Percentiles rank a stretch among this genome's conserved stretches.
These are phyloP conservation scores for Heliconius ismenius DNA, from an alignment of 2,888 invertebrate species.

Conservation along the genomic window DNA sequence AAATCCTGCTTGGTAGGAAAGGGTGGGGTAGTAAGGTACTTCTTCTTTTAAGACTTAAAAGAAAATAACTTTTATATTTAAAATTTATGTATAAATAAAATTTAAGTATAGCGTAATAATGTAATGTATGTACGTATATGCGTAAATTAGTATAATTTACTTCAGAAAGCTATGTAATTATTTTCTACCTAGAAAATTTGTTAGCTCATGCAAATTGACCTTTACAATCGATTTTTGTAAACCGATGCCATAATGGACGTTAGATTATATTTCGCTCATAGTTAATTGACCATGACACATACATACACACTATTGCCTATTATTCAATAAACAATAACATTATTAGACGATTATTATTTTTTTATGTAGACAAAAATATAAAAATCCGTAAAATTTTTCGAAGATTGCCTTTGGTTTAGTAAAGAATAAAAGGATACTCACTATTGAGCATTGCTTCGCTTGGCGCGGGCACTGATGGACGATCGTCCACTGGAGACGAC, in stretches of 20 bases:
- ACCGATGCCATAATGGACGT: conserved; percentile 46
- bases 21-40: no score
- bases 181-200: background rate
- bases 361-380: background rate
- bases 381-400: background rate
- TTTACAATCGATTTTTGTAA: conserved; percentile 40
- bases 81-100: no score
- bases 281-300: conserved; percentile 17
- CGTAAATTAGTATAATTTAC: conserved; percentile 1
- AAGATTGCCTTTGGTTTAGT: background rate
- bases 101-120: background rate
- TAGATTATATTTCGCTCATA: conserved; percentile 21
- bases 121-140: background rate
- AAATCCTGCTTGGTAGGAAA: no score
- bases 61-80: no score
- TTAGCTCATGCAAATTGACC: background rate
- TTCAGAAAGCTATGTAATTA: background rate
- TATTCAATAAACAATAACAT: background rate
- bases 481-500: conserved; percentile 73
- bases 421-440: conserved; percentile 52
- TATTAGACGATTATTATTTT: background rate
- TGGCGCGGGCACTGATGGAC: conserved; percentile 75
- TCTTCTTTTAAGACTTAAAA: no score
- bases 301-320: background rate
- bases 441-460: conserved; percentile 80